phyloP scores from a whole-genome alignment of 2,797 vertebrate genomes.

The Pangasius djambal region DNA sequence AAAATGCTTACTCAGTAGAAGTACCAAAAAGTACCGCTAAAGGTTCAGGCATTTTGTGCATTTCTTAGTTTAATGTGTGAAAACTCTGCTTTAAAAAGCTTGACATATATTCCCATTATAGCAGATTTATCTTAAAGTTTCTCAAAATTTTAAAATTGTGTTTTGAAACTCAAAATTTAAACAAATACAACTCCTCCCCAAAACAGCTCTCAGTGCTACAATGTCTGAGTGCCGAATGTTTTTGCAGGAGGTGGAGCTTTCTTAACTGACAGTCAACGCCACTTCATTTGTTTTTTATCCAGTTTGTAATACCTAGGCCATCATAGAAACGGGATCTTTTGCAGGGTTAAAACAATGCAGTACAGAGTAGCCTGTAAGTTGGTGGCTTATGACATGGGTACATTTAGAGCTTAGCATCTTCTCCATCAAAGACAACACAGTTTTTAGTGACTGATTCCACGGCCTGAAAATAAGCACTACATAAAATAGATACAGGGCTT shows the following conservation, averaged over 20 bases:
- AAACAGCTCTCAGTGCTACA: background rate
- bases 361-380: background rate
- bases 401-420: background rate
- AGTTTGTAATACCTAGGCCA: background rate
- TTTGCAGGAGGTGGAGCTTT: background rate
- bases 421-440: background rate
- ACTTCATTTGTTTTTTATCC: background rate
- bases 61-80: background rate
- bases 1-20: background rate
- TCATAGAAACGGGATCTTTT: background rate
- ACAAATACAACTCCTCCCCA: background rate
- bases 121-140: background rate
- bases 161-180: background rate
- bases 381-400: background rate
- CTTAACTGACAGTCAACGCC: background rate
- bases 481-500: background rate
- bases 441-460: background rate
- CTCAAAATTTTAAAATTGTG: background rate
- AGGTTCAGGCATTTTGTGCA: background rate
- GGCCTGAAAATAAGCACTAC: background rate
- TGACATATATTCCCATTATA: background rate
- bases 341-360: background rate
- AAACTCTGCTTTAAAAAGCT: background rate
- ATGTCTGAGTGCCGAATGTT: background rate
- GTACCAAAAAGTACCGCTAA: background rate